These are phyloP conservation scores for Apodemus speciosus DNA, from an alignment of 2,113 vertebrate genomes.

Conservation along the genomic window DNA sequence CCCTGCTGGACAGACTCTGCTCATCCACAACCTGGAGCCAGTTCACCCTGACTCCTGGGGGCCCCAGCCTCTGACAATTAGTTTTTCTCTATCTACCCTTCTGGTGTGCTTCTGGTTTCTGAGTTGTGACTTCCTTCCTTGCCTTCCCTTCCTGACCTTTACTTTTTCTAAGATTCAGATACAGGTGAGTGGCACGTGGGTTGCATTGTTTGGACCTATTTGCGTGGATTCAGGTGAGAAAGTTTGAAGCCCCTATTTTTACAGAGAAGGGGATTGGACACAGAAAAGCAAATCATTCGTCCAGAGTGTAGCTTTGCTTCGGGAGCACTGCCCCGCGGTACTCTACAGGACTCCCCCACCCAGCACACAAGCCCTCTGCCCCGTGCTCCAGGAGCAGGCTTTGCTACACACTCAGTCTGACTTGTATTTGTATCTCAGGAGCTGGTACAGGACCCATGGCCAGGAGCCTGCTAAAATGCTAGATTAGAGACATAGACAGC, in stretches of 20 bases:
- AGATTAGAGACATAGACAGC: neutral
- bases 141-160: neutral
- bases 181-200: neutral
- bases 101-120: neutral
- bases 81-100: neutral
- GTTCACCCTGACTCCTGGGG: too few species aligned
- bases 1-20: neutral
- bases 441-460: neutral
- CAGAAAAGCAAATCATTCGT: neutral
- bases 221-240: neutral
- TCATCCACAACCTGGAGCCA: neutral
- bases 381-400: neutral
- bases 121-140: neutral
- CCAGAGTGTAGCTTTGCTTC: neutral
- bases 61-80: neutral
- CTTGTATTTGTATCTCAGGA: neutral
- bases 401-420: neutral
- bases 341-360: neutral
- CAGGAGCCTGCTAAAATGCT: neutral
- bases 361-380: fast-evolving
- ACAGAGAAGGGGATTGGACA: neutral
- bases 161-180: neutral
- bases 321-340: too few species aligned
- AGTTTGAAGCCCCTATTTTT: neutral
- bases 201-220: neutral